phyloP scores from a whole-genome alignment of 2,888 invertebrate genomes.

The Ectemnius continuus region DNA sequence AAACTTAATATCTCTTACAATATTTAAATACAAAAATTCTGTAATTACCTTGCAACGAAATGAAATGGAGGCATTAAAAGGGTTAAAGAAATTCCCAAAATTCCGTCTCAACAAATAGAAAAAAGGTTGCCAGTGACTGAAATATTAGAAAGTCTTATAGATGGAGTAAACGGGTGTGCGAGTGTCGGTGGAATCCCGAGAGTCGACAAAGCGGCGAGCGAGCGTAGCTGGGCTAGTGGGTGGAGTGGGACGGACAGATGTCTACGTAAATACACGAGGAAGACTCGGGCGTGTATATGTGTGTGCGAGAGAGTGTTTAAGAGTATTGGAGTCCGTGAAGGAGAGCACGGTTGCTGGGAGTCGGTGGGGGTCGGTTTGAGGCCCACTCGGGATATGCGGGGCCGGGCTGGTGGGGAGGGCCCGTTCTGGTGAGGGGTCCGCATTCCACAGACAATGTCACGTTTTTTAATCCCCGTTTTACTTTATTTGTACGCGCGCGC shows the following conservation, averaged over 20 bases:
- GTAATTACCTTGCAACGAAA: no score
- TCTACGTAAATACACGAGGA: constrained; percentile 11
- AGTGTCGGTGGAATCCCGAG: no score
- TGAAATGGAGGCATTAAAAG: no score
- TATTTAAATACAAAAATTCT: no score
- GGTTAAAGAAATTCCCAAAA: no score
- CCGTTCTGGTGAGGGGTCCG: constrained; percentile 73
- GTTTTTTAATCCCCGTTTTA: constrained; percentile 77
- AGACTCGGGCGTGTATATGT: constrained; percentile 9
- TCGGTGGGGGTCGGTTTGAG: constrained; percentile 30
- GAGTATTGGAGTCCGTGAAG: constrained; percentile 45
- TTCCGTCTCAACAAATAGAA: no score
- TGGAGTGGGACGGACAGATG: constrained; percentile 32
- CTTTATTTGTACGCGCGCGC: constrained; percentile 69
- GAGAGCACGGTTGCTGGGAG: constrained; percentile 24
- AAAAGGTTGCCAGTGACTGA: no score
- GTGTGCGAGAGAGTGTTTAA: constrained; percentile 47
- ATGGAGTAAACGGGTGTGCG: no score
- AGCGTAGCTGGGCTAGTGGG: constrained; percentile 22
- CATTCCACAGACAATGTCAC: constrained; percentile 78
- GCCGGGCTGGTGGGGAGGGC: not conserved
- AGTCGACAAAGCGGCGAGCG: no score
- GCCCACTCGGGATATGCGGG: not conserved
- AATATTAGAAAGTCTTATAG: no score
- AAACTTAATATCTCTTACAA: no score